Conservation (phyloP, 1,140 invertebrate species). For the Andrena cerasifolii region DNA sequence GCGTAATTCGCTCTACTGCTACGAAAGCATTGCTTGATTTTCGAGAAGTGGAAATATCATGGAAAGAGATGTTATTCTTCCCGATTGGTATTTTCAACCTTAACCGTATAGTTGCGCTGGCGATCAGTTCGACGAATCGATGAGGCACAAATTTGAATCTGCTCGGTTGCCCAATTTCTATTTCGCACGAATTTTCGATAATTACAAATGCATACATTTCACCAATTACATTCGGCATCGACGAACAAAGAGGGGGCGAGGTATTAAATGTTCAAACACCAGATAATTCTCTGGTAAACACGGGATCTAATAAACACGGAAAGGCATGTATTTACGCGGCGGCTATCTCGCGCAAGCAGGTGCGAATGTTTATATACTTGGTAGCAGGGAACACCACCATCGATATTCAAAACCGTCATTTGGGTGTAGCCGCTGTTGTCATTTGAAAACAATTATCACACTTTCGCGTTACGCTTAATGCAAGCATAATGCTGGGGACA, state of each 20-base stretch:
- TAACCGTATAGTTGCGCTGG: too few species aligned
- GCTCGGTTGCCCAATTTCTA: neutral
- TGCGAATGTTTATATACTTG: slow-evolving; percentile 53
- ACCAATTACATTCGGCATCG: neutral
- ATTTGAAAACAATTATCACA: slow-evolving; percentile 70
- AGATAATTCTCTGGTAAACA: slow-evolving; percentile 20
- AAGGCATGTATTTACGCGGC: slow-evolving; percentile 43
- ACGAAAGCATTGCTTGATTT: too few species aligned
- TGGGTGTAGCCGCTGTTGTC: slow-evolving; percentile 58
- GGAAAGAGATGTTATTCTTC: too few species aligned
- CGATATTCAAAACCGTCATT: slow-evolving; percentile 68
- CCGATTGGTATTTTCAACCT: too few species aligned
- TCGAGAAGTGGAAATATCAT: too few species aligned
- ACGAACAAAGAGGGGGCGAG: too few species aligned
- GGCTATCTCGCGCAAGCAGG: slow-evolving; percentile 53
- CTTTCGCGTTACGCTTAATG: slow-evolving; percentile 64
- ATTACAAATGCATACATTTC: neutral
- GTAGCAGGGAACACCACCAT: slow-evolving; percentile 27
- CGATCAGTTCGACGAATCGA: too few species aligned
- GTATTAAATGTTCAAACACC: slow-evolving; percentile 23
- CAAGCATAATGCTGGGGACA: slow-evolving; percentile 48
- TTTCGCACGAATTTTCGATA: neutral
- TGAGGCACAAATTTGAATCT: neutral
- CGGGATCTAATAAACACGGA: slow-evolving; percentile 34
- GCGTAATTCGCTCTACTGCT: too few species aligned